Evolutionary conservation across 2,113 vertebrate species (phyloP), one percentile per base, ranked within the genome.

Genomic region (Dendrocopos noguchii): DNA sequence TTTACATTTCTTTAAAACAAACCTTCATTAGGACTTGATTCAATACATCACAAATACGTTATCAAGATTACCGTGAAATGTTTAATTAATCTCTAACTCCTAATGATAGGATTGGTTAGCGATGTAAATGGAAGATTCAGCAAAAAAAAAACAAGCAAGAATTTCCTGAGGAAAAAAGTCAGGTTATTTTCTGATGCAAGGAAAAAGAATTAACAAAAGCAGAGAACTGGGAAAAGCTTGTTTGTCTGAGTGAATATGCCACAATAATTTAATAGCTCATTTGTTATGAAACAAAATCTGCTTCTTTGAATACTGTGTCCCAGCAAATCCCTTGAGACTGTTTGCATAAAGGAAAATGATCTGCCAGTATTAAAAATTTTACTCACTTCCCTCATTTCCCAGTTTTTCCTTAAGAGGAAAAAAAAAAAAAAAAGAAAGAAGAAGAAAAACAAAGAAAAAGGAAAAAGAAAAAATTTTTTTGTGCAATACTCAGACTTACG

Each of bases 1-100:
- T 92, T 96, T 95, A 94, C 15, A 36, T 42, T 86, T 83, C 53
- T 91, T 90, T 90, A 86, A 95, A 96, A 94, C 90, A 94, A 94
- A 83, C 77, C 34, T 95, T 87, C 80, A 91, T 92, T 94, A 92
- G 71, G 68, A 72, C 11, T 78, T 18, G 46, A 61, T 80, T 67
- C 84, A 81, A 87, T 80, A 75, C 22, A 93, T 77, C 72, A 70
- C 76, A 85, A 87, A 94, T 93, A 93, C 65, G 78, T 78, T 78
- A 74, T 39, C 68, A 90, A 95, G 91, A 83, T 87, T 83, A 72
- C n/a, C 9, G 80, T 50, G 47, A 84, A 71, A 39, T 46, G 53
- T 90, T 94, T 92, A 87, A 60, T 68, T 92, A 91, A 76, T 52
- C 60, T 83, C 68, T 80, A 85, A 87, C 87, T 91, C 75, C 56